Conservation (phyloP, 2,888 invertebrate species). For the Listrodromus nycthemerus region DNA sequence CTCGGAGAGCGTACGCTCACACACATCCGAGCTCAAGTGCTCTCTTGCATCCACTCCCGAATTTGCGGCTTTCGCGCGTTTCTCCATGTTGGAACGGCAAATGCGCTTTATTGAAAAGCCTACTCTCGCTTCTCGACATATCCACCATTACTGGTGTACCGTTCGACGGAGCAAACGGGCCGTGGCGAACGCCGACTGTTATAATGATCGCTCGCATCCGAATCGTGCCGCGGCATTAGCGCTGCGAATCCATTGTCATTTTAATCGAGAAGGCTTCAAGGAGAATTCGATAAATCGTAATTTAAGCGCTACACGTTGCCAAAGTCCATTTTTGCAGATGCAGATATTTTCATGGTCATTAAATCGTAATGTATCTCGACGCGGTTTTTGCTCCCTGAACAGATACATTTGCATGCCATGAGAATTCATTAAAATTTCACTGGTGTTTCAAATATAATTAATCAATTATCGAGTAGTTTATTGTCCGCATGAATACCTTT, state of each 20-base stretch:
- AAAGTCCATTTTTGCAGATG: too few relatives aligned
- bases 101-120: constrained; percentile 63
- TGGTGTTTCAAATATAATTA: neutral
- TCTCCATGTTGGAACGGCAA: constrained; percentile 51
- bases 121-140: neutral
- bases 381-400: neutral
- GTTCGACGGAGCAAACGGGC: neutral
- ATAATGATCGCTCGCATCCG: constrained; percentile 19
- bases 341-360: too few relatives aligned
- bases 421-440: neutral
- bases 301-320: too few relatives aligned
- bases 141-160: neutral
- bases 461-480: neutral
- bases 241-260: neutral
- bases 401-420: neutral
- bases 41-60: constrained; percentile 59
- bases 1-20: constrained; percentile 7
- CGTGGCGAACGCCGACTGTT: neutral
- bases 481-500: neutral
- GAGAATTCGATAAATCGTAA: neutral
- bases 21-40: constrained; percentile 60
- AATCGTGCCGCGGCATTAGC: neutral
- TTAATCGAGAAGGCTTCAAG: neutral
- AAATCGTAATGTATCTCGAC: neutral
- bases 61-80: constrained; percentile 66